phyloP scores from a whole-genome alignment of 1,140 invertebrate species.

The Oreohelix idahoensis region DNA sequence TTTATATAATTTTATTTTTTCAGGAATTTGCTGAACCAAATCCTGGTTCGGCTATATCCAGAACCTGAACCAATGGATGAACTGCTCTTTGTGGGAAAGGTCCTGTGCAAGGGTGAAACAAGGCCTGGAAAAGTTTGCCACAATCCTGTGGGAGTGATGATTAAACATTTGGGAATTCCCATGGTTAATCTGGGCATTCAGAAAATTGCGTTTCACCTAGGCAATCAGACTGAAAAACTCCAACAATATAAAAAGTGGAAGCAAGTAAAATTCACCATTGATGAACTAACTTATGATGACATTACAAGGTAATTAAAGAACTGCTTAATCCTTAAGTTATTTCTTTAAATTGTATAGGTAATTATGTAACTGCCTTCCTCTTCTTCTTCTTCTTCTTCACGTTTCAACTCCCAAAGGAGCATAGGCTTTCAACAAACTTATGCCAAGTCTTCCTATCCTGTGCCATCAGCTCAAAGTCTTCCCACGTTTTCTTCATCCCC shows the following conservation, averaged over 20 bases:
- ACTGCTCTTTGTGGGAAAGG: background rate
- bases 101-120: background rate
- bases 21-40: constrained; percentile 11
- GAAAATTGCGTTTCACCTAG: background rate
- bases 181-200: background rate
- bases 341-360: too few relatives aligned
- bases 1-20: too few relatives aligned
- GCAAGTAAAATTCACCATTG: background rate
- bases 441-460: too few relatives aligned
- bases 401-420: too few relatives aligned
- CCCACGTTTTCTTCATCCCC: too few relatives aligned
- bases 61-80: background rate
- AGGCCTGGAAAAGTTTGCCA: background rate
- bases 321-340: too few relatives aligned
- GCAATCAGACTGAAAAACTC: background rate
- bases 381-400: too few relatives aligned
- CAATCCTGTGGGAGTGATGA: background rate
- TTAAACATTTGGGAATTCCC: constrained; percentile 3
- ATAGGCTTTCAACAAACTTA: too few relatives aligned
- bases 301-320: background rate
- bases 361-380: too few relatives aligned
- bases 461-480: too few relatives aligned
- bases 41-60: background rate
- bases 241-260: background rate
- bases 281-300: constrained; percentile 1